Percentiles rank a stretch among this genome's conserved stretches.
These are phyloP conservation scores for Nothoprocta perdicaria DNA, from an alignment of 2,113 vertebrate genomes.

Conservation along the genomic window DNA sequence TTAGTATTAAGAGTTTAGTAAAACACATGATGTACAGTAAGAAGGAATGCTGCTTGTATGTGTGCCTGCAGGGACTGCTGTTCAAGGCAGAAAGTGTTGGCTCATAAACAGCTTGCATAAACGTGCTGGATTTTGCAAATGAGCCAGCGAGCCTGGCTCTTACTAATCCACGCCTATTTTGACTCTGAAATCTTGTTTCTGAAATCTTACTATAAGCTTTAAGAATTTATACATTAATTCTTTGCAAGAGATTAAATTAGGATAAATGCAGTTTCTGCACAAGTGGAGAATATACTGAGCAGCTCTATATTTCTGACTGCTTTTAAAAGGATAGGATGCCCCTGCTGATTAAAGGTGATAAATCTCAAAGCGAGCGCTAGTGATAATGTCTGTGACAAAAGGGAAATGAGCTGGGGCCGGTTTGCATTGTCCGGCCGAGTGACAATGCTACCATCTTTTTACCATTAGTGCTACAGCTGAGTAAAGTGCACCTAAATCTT, in stretches of 20 bases:
- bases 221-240: background rate
- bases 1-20: background rate
- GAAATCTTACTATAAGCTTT: background rate
- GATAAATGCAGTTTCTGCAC: background rate
- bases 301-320: background rate
- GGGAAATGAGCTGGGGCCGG: background rate
- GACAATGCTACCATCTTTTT: slow-evolving; percentile 22
- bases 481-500: background rate
- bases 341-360: background rate
- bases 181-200: background rate
- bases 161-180: background rate
- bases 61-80: background rate
- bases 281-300: background rate
- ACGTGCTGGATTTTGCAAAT: background rate
- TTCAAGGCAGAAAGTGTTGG: background rate
- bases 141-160: background rate
- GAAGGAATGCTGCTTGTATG: background rate
- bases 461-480: background rate
- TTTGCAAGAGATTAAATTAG: background rate
- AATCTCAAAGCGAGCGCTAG: background rate
- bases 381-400: background rate
- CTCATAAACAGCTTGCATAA: background rate
- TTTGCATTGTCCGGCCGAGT: background rate
- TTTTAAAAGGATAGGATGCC: background rate
- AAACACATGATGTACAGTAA: background rate